Evolutionary conservation across 2,113 vertebrate species (phyloP), one percentile per base, ranked within the genome.

Genomic region (Canis aureus): DNA sequence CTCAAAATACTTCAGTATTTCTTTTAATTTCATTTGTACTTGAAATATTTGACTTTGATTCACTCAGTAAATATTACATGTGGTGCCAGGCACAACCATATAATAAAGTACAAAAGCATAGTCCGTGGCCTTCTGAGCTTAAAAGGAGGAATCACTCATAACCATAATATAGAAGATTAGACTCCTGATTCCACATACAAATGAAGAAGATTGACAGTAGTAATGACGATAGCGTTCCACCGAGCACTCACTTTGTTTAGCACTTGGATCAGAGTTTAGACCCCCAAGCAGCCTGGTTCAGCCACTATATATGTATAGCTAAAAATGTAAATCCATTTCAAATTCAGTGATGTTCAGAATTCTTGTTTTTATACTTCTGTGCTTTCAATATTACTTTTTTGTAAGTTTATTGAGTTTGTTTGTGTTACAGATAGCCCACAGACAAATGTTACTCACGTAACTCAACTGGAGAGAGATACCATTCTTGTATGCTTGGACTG

Each of bases 401-500:
- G 20, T 89, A 76, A 64, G 23, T 79, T 96, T 80, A 96, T 76
- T 35, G 2, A 23, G 69, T 73, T 97, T 62, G 49, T 97, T 97
- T 98, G 96, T 96, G 66, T 98, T 98, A 22, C 98, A 99, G 99
- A 99, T 98, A 99, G 99, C 27, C 99, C 99, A 27, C 99, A 99
- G 98, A 99, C 99, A 3, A 99, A 99, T 93, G 99, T 99, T 97
- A 99, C 99, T 95, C 99, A 99, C 38, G 99, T 99, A 96, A 99
- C 99, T 66, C 99, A 99, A 95, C 98, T 99, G 98, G 99, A 99
- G 98, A 99, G 99, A 98, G 99, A 99, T 98, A 99, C 99, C 80
- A 99, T 99, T 98, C 98, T 99, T 51, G 99, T 99, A 92, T 99
- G 99, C 98, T 98, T 99, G 38, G 99, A 99, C 98, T 99, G 99